Conservation (phyloP, 2,797 vertebrate genomes). For the Amblyopsis hoosieri region DNA sequence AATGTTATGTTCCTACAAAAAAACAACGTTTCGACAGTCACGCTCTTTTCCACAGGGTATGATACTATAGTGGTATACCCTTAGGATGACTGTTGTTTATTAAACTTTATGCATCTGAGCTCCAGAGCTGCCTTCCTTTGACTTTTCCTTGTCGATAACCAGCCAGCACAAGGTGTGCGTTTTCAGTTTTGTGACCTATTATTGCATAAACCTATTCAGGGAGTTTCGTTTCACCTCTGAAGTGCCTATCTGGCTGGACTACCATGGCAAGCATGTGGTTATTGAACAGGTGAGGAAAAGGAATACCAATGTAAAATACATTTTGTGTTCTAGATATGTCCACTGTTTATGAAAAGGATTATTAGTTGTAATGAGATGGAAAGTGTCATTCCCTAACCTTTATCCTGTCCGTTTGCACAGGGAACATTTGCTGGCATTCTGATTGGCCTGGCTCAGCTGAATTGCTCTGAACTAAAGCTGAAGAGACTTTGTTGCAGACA, state of each 20-base stretch:
- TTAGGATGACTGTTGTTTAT: too few species aligned
- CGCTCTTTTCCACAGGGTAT: background rate
- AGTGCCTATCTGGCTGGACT: conserved; percentile 94
- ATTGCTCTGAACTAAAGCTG: conserved; percentile 91
- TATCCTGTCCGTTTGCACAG: conserved; percentile 62
- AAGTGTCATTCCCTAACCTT: background rate
- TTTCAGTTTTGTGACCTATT: background rate
- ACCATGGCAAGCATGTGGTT: conserved; percentile 90
- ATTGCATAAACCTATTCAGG: conserved; percentile 57
- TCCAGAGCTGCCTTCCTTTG: too few species aligned
- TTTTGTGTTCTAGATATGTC: background rate
- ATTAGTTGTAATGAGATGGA: background rate
- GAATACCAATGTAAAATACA: background rate
- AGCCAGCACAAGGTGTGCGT: too few species aligned
- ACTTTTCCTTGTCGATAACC: too few species aligned
- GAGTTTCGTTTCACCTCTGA: conserved; percentile 94
- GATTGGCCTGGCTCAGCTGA: conserved; percentile 91
- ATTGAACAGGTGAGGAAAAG: conserved; percentile 84
- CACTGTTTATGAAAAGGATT: background rate
- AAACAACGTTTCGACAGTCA: background rate
- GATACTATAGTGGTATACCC: too few species aligned
- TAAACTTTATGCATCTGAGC: too few species aligned
- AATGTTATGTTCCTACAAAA: too few species aligned
- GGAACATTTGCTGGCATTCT: conserved; percentile 93
- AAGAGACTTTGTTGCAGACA: conserved; percentile 92